phyloP scores from a whole-genome alignment of 30 jellyfish, hydroid and myxozoan genomes.

The Hydractinia symbiolongicarpus region DNA sequence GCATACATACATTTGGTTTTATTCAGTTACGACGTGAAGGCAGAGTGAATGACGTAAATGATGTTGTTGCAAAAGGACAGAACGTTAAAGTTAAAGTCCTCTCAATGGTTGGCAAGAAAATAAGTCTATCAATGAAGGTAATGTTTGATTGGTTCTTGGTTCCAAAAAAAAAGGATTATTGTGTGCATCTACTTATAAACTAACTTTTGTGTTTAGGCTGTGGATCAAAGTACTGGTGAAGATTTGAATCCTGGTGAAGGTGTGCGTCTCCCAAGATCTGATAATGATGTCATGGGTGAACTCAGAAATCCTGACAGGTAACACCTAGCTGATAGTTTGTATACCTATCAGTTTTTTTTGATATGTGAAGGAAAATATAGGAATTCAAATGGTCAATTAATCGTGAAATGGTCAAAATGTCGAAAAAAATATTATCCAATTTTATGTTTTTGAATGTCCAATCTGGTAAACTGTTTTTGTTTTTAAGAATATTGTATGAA shows the following conservation, averaged over 20 bases:
- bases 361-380: no score
- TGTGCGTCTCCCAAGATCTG: slow-evolving; percentile 38
- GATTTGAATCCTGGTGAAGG: slow-evolving; percentile 90
- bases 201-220: slow-evolving; percentile 57
- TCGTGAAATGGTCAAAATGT: no score
- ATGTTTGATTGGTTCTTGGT: background rate
- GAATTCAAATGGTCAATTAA: no score
- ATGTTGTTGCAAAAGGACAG: slow-evolving; percentile 87
- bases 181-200: background rate
- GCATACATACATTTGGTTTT: background rate
- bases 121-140: slow-evolving; percentile 96
- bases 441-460: no score
- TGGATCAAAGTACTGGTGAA: slow-evolving; percentile 96
- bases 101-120: slow-evolving; percentile 75
- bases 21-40: slow-evolving; percentile 83
- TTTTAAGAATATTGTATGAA: no score
- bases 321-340: background rate
- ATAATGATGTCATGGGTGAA: slow-evolving; percentile 41
- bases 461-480: no score
- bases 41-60: slow-evolving; percentile 88
- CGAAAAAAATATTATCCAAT: no score
- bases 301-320: slow-evolving; percentile 97
- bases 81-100: slow-evolving; percentile 83
- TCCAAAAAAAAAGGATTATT: background rate
- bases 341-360: no score